Evolutionary conservation across 92 coral and sea anemone genomes (phyloP), one percentile per base, ranked within the genome.

Genomic region (Isaurus tuberculatus): DNA sequence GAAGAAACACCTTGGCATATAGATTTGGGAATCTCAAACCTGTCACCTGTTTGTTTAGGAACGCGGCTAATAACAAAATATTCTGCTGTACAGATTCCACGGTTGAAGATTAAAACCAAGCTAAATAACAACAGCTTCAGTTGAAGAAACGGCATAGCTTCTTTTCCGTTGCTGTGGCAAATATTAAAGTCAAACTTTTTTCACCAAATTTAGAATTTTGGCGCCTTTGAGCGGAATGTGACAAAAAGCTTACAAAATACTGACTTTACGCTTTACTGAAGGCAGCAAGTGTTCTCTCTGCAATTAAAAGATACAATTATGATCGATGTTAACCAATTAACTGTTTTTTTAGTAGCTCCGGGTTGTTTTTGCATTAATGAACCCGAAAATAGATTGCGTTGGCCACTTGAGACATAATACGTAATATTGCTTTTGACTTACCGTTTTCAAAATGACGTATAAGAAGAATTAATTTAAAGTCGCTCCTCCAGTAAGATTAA

Each of bases 31-130:
- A 77, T 25, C 36, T 34, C 53, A 26, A 77, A 77, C 34, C 53
- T 60, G 70, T 77, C 82, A 13, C 82, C 70, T 55, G 0, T 58
- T 58, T 58, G 82, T 17, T 20, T 20, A 9, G 82, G 82, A 77
- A 33, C 33, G 15, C 51, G 70, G 22, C 33, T 58, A 15, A 77
- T 36, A n/a, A 4, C 5, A 23, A 77, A 60, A 0, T 58, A 22
- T n/a, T 77, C 70, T 2, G 69, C 70, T 17, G 51, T 33, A 23
- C 10, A 22, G 22, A 3, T n/a, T 11, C 51, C 82, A 55, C 19
- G 11, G 14, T 29, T 29, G 27, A 26, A 27, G 5, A 26, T 57
- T 19, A n/a, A 19, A 42, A 34, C 40, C 19, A 17, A 20, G n/a
- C 14, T 26, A 25, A 77, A 13, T 0, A 77, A 22, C 17, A 58